These are phyloP conservation scores for Holothuria glaberrima DNA, from an alignment of 35 echinoderm and acorn worm genomes.

Conservation along the genomic window DNA sequence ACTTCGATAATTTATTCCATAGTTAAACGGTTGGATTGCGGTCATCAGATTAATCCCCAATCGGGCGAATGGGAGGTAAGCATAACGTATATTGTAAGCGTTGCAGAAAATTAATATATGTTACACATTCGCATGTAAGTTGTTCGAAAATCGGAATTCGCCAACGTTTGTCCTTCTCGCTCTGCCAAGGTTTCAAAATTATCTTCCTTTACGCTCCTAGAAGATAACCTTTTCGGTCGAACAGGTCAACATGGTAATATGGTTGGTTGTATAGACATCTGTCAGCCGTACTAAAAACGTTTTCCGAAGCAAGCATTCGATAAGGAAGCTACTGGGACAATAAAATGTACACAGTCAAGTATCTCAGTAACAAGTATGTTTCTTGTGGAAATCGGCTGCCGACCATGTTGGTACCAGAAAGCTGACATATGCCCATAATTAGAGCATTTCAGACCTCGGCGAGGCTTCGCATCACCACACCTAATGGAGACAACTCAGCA, in stretches of 20 bases:
- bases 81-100: constrained; percentile 6
- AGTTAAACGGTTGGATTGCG: constrained; percentile 7
- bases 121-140: constrained; percentile 19
- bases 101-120: constrained; percentile 21
- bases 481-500: constrained; percentile 15
- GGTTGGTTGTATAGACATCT: background rate
- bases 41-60: constrained; percentile 40
- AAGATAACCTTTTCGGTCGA: constrained; percentile 9
- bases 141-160: constrained; percentile 14
- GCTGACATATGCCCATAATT: background rate
- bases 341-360: constrained; percentile 10
- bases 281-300: background rate
- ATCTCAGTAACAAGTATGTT: constrained; percentile 36
- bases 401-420: background rate
- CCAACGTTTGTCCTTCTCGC: constrained; percentile 1
- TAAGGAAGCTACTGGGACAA: background rate
- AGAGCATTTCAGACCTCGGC: background rate
- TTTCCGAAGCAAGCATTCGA: constrained; percentile 1
- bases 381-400: background rate
- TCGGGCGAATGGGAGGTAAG: constrained; percentile 37
- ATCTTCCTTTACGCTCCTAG: too few relatives aligned
- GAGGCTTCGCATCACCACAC: background rate
- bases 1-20: constrained; percentile 23
- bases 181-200: too few relatives aligned
- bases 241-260: background rate